Evolutionary conservation across 2,888 invertebrate genomes (phyloP), one percentile per base, ranked within the genome.

Genomic region (Hypena proboscidalis): DNA sequence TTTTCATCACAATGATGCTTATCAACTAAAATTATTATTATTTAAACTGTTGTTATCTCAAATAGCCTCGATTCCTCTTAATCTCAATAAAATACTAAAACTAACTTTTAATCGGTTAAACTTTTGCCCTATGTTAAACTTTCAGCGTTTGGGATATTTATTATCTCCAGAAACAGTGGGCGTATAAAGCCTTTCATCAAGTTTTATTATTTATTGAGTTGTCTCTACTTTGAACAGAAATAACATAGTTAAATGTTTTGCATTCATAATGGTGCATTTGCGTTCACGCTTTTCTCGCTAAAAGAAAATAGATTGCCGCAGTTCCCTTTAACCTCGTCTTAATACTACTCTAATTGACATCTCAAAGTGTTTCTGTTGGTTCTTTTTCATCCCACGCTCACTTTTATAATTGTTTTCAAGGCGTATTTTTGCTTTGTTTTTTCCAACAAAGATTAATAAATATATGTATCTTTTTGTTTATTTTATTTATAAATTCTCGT

Each of bases 141-240:
- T 20, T 23, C 2, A 20, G 5, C 5, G 21, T 29, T 25, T 17
- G 10, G 21, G 19, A 13, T 35, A 29, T 45, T 50, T 34, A 45
- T 35, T 32, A 25, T 22, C 17, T 6, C 5, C 38, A 51, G 39
- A 36, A 51, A 45, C n/a, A 39, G 35, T 5, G 21, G 4, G n/a
- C n/a, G n/a, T 17, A 22, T 27, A 45, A 38, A 41, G n/a, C 31
- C 34, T 26, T 25, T 30, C 9, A 26, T 15, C 22, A 34, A 55
- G 34, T 40, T 44, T 50, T 41, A 49, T 35, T 29, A 31, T 27
- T 17, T 49, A 33, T 36, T 44, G 40, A 55, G 21, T 49, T 23
- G 22, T 35, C 39, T 21, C 33, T 27, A 23, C 7, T 8, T 33
- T 2, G 22, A 37, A 30, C 22, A 34, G 11, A 39, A 51, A 32